Conservation (phyloP, 2,888 invertebrate species). For the Epirrhoe alternata region DNA sequence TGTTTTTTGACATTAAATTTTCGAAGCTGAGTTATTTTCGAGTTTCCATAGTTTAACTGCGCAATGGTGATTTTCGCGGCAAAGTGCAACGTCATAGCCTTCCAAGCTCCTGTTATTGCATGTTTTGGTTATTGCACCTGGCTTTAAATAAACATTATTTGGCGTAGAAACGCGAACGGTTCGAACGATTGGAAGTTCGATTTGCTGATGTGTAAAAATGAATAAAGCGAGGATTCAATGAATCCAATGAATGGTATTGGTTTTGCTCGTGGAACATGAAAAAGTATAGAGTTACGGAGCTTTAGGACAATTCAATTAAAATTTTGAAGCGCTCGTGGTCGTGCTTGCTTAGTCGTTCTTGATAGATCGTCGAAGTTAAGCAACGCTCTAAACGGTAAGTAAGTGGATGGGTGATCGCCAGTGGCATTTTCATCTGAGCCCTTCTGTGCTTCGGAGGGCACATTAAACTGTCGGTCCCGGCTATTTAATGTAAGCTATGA, state of each 20-base stretch:
- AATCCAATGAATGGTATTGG: constrained; percentile 19
- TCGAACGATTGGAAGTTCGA: constrained; percentile 27
- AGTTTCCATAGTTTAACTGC: constrained; percentile 53
- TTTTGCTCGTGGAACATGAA: constrained; percentile 1
- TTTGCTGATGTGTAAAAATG: constrained; percentile 27
- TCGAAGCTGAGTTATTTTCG: constrained; percentile 34
- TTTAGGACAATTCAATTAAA: not conserved
- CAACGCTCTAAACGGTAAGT: no score
- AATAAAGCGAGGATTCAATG: constrained; percentile 9
- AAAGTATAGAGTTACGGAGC: not conserved
- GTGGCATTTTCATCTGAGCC: no score
- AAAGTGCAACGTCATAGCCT: constrained; percentile 57
- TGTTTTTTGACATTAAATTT: not conserved
- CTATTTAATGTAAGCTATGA: no score
- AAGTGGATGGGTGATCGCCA: no score
- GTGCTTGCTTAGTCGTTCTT: no score
- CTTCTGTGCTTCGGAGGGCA: no score
- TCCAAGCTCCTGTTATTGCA: constrained; percentile 58
- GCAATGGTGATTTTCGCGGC: constrained; percentile 58
- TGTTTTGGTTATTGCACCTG: constrained; percentile 55
- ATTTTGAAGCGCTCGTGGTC: no score
- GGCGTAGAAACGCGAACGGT: constrained; percentile 23
- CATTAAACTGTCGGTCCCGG: no score
- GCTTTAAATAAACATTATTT: constrained; percentile 42
- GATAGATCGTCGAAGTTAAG: no score